Conservation (phyloP, 2,113 vertebrate species). For the Furnarius figulus region DNA sequence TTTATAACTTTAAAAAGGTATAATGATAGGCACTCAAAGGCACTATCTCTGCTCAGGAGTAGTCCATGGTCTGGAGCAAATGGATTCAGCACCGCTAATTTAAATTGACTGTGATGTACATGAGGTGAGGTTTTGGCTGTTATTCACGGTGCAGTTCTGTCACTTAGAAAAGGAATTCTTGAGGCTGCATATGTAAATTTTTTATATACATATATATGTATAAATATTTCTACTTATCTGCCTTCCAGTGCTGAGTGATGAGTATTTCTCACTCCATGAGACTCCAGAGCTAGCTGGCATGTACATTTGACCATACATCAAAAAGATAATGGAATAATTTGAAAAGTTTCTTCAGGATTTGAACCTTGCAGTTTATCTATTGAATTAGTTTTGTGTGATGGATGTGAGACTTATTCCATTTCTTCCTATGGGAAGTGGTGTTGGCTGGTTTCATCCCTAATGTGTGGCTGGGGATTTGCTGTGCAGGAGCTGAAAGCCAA, state of each 20-base stretch:
- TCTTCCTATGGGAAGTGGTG: not conserved
- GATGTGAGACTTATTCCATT: not conserved
- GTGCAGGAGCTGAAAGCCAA: not conserved
- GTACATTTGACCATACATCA: not conserved
- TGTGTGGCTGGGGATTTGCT: not conserved
- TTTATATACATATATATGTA: not conserved
- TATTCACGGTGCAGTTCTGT: not conserved
- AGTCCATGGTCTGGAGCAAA: not conserved
- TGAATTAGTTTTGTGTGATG: not conserved
- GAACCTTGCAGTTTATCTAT: not conserved
- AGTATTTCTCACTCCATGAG: not conserved
- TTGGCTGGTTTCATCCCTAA: not conserved
- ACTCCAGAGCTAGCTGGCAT: not conserved
- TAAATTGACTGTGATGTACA: not conserved
- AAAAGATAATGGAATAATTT: not conserved
- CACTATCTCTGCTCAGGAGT: not conserved
- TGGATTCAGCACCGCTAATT: not conserved
- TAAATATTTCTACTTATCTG: not conserved
- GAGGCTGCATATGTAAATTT: not conserved
- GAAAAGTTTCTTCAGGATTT: not conserved
- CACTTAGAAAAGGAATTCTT: not conserved
- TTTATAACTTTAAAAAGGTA: not conserved
- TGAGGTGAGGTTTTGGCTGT: not conserved
- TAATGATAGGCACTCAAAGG: not conserved
- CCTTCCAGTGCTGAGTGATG: not conserved